Base-by-base conservation (phyloP, 2,888 invertebrate genomes). In the Acleris sparsana region DNA sequence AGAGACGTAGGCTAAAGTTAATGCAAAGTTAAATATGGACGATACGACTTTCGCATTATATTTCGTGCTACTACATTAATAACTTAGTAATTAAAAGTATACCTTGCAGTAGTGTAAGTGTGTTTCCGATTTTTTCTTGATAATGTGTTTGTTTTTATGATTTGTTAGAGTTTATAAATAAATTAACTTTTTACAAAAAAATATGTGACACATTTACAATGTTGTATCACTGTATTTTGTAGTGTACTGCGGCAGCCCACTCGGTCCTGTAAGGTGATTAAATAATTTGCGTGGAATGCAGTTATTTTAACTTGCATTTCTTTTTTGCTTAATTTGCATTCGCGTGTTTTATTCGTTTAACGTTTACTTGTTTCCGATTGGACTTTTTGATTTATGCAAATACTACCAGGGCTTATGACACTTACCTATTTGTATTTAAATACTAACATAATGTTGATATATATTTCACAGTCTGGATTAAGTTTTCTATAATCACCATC, bases 211-310 rank as follows among this genome's bases (percentile, higher is more conserved):
- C 5, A 16, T 43, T 16, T 44, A 0, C 5, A 16, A 13, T 44
- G 5, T 44, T 44, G 5, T 1, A 44, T 5, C 1, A 13, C 20
- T 49, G 49, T 13, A 18, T 20, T 6, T 57, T 7, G 1, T 1
- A 5, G n/a, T 29, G 9, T 17, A 56, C 62, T 62, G 62, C 69
- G 73, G 62, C 74, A 73, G 78, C 74, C 74, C 72, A 72, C 62
- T 60, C 65, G 74, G 70, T 53, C 68, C 73, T 70, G 72, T 67
- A 69, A 76, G 73, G 76, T 77, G 79, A 83, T 82, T 83, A 82
- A 79, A 80, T 77, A 75, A 81, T 83, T 83, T 79, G 74, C 76
- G 70, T 72, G 55, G 72, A 67, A 67, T 72, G 70, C 73, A 72
- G 70, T 75, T 75, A 76, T 76, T 76, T 73, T 73, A 69, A 75